phyloP scores from a whole-genome alignment of 1,140 invertebrate species.

The Ceratosolen fusciceps region DNA sequence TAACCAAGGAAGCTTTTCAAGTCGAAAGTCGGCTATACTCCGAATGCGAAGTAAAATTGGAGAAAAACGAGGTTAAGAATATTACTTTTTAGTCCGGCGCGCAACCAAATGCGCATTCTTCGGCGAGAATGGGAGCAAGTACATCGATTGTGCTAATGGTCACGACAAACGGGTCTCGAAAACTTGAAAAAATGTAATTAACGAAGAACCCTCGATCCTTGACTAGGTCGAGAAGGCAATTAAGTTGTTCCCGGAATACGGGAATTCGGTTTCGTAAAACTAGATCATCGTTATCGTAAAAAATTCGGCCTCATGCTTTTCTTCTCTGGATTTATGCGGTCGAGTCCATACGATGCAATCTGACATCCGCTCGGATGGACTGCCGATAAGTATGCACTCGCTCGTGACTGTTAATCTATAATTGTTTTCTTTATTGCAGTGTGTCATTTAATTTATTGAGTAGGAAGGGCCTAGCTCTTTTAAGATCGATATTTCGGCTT shows the following conservation, averaged over 20 bases:
- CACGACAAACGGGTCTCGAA: neutral
- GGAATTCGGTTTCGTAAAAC: neutral
- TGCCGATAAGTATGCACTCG: too few species aligned
- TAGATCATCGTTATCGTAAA: neutral
- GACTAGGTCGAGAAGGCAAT: neutral
- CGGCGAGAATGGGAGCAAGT: neutral
- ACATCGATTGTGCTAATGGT: neutral
- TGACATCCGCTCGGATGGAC: too few species aligned
- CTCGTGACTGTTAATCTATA: too few species aligned
- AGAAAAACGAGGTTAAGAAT: neutral
- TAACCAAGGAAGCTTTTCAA: too few species aligned
- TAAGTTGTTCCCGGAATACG: neutral
- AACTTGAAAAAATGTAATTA: neutral
- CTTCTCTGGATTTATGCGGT: neutral
- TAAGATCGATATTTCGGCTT: too few species aligned
- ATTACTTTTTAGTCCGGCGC: neutral
- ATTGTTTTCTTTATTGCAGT: too few species aligned
- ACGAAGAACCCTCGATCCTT: neutral
- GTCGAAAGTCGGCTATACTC: neutral
- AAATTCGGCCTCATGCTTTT: neutral
- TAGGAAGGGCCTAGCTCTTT: too few species aligned
- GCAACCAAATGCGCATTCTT: neutral
- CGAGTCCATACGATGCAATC: slow-evolving; percentile 42
- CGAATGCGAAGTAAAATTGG: neutral
- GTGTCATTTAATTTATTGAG: too few species aligned